These are phyloP conservation scores for Alethe castanea DNA, from an alignment of 2,113 vertebrate species.

Conservation along the genomic window DNA sequence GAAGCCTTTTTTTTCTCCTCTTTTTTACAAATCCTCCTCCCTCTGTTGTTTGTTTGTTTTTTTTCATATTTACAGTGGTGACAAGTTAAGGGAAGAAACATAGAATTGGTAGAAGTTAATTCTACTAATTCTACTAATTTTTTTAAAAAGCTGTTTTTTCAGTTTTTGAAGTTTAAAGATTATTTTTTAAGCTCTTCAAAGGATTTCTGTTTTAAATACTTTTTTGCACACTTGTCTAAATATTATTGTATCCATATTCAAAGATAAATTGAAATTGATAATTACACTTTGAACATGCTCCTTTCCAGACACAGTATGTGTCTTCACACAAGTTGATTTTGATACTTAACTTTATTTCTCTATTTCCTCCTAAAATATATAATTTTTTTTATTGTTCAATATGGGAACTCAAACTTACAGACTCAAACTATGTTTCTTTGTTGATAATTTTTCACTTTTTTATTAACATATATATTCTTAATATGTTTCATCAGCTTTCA, in stretches of 20 bases:
- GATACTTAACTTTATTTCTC: not conserved
- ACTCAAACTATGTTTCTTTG: not conserved
- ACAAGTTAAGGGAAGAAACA: not conserved
- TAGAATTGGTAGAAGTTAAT: not conserved
- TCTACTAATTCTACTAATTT: not conserved
- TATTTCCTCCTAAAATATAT: not conserved
- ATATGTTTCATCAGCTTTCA: not conserved
- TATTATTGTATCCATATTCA: not conserved
- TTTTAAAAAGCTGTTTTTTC: not conserved
- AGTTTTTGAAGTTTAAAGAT: not conserved
- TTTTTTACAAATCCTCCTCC: not conserved
- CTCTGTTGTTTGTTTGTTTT: not conserved
- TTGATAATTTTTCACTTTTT: not conserved
- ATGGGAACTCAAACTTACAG: not conserved
- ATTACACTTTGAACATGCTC: rapidly evolving
- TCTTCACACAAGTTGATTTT: not conserved
- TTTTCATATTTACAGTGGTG: not conserved
- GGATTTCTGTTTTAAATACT: not conserved
- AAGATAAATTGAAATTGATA: not conserved
- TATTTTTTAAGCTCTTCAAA: not conserved
- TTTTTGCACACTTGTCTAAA: not conserved
- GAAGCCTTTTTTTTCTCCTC: not conserved
- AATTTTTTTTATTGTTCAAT: rapidly evolving
- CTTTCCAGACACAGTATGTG: not conserved
- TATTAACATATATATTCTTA: not conserved